phyloP scores from a whole-genome alignment of 64 coral and sea anemone species.

The Actinia tenebrosa region DNA sequence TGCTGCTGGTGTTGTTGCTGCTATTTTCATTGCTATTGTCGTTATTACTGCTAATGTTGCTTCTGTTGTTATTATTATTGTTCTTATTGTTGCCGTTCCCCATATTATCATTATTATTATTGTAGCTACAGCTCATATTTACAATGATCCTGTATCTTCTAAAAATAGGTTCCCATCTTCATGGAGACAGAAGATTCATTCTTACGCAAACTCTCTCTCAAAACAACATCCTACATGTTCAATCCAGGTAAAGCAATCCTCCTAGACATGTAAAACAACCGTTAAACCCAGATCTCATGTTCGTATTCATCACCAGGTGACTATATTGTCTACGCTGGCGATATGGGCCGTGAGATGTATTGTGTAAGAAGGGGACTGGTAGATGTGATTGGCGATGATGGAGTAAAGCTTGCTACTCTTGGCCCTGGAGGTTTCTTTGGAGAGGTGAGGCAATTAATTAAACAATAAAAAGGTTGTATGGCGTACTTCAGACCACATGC shows the following conservation, averaged over 20 bases:
- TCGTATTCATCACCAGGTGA: constrained; percentile 45
- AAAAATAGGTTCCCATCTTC: constrained; percentile 70
- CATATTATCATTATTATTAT: not conserved
- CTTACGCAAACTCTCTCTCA: constrained; percentile 57
- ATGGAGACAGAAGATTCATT: constrained; percentile 72
- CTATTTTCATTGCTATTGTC: too few species aligned
- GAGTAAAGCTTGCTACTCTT: constrained; percentile 52
- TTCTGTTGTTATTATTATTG: too few species aligned
- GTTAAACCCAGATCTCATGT: not conserved
- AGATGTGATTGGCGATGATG: constrained; percentile 63
- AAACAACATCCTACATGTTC: constrained; percentile 66
- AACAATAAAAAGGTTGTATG: too few species aligned
- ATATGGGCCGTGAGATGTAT: constrained; percentile 97
- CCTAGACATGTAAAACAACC: not conserved
- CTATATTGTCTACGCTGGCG: constrained; percentile 76
- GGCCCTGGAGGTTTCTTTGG: constrained; percentile 90
- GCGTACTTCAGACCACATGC: too few species aligned
- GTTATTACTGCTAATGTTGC: too few species aligned
- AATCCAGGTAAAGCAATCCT: constrained; percentile 37
- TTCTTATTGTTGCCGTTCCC: not conserved
- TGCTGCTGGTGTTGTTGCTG: too few species aligned
- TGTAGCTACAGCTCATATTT: not conserved
- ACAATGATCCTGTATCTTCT: not conserved
- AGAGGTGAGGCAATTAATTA: constrained; percentile 36
- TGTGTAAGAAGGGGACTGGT: constrained; percentile 74